Base-by-base conservation (phyloP, 1,140 invertebrate genomes). In the Drosophila bocqueti region DNA sequence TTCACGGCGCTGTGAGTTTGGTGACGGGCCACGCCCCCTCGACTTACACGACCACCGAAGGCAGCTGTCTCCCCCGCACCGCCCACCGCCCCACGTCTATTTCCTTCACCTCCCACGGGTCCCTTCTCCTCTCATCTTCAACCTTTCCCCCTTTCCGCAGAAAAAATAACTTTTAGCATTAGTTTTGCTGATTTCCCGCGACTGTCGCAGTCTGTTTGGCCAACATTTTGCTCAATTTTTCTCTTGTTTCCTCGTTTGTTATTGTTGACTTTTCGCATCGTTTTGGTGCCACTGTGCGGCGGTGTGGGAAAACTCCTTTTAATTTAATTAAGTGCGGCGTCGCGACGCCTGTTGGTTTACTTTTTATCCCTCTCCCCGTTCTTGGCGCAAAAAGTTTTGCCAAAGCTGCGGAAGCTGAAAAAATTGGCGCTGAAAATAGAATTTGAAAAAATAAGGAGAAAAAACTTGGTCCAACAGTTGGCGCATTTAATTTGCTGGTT, bases 261-360 rank as follows among this genome's bases (percentile, higher is more conserved):
- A 73, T 64, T 63, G 43, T 42, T 87, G 79, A 83, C 83, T 83
- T 87, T 86, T 74, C 59, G 79, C 65, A 67, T 55, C 59, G 64
- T 29, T 60, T 52, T 76, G 45, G 66, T 73, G 43, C 83, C 83
- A 73, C 76, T 66, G 66, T 79, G 68, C 77, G 31, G 43, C 21
- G 62, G 31, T 13, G 34, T 38, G 59, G 42, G 57, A 60, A 45
- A 68, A 47, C 71, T 43, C 57, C 76, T 85, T 89, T 79, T 90
- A 90, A 89, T 89, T 89, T 89, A 89, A 89, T 89, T 89, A 89
- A 89, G 85, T 90, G 85, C 81, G 85, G 71, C 81, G 78, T 74
- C 81, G 78, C 85, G 81, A 73, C 85, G 81, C 74, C 85, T 76
- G 77, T 75, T 81, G 79, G 85, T 63, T 83, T 79, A 24, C 4